Conservation (phyloP, 2,113 vertebrate species). For the Thunnus maccoyii region DNA sequence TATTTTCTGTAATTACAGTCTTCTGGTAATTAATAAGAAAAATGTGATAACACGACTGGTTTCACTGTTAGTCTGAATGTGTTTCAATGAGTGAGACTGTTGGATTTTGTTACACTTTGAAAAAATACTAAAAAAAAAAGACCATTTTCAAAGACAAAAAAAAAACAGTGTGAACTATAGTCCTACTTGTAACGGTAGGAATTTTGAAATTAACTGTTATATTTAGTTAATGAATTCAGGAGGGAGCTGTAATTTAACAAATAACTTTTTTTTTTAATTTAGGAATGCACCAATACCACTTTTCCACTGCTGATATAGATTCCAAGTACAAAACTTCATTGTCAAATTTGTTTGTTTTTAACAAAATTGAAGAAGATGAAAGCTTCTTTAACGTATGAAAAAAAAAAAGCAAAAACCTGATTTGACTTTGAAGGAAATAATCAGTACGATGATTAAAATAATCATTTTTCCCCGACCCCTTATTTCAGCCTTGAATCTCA, state of each 20-base stretch:
- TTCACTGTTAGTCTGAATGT: not conserved
- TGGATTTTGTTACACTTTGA: conserved; percentile 3
- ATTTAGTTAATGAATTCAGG: not conserved
- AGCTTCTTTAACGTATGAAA: not conserved
- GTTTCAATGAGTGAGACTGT: conserved; percentile 4
- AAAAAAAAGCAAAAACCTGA: not conserved
- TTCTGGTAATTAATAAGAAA: conserved; percentile 13
- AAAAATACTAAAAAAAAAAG: not conserved
- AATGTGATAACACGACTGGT: not conserved
- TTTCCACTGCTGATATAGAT: conserved; percentile 1
- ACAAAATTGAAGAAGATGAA: not conserved
- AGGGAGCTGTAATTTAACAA: conserved; percentile 58
- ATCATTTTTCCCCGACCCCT: not conserved
- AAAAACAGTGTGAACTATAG: not conserved
- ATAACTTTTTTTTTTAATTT: conserved; percentile 2
- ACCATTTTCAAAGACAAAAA: not conserved
- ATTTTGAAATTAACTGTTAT: not conserved
- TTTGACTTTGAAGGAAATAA: conserved; percentile 2
- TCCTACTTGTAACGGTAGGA: not conserved
- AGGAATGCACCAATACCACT: conserved; percentile 38
- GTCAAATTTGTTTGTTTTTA: not conserved
- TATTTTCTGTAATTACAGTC: not conserved
- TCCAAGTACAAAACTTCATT: not conserved
- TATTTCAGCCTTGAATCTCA: conserved; percentile 6
- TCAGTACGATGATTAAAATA: not conserved